These are phyloP conservation scores for Florisuga fusca DNA, from an alignment of 2,797 vertebrate species.

Conservation along the genomic window DNA sequence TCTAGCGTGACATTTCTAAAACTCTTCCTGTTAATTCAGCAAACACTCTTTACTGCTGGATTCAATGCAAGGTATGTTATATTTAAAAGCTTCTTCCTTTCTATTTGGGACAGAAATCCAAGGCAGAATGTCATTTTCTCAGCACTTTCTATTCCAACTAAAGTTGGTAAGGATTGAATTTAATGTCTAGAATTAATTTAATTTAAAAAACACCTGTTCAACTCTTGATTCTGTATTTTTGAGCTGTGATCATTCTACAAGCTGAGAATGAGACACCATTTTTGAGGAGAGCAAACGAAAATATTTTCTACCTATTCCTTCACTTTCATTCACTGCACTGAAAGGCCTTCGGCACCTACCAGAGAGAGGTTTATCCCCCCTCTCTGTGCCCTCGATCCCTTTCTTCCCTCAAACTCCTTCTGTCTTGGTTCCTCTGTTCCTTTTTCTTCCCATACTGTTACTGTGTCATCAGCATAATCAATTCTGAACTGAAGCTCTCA, in stretches of 20 bases:
- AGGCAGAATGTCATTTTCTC: background rate
- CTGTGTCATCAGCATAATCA: background rate
- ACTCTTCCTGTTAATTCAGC: background rate
- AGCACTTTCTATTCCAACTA: background rate
- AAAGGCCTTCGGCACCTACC: background rate
- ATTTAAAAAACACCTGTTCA: background rate
- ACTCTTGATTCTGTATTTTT: constrained; percentile 18
- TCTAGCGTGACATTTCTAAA: constrained; percentile 28
- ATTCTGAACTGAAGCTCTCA: background rate
- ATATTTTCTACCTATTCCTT: background rate
- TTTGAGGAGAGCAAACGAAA: background rate
- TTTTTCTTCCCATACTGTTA: background rate
- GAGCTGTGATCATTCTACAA: background rate
- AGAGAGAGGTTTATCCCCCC: background rate
- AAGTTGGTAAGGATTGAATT: background rate
- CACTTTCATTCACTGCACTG: background rate
- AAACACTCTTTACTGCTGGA: background rate
- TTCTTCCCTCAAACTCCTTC: background rate
- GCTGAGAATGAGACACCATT: background rate
- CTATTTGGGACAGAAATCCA: background rate
- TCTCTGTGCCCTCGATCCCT: background rate
- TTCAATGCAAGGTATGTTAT: background rate
- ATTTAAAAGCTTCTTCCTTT: background rate
- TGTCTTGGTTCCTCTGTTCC: background rate
- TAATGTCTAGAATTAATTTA: background rate